Evolutionary conservation across 2,113 vertebrate genomes (phyloP).

Genomic region (Prionailurus viverrinus): DNA sequence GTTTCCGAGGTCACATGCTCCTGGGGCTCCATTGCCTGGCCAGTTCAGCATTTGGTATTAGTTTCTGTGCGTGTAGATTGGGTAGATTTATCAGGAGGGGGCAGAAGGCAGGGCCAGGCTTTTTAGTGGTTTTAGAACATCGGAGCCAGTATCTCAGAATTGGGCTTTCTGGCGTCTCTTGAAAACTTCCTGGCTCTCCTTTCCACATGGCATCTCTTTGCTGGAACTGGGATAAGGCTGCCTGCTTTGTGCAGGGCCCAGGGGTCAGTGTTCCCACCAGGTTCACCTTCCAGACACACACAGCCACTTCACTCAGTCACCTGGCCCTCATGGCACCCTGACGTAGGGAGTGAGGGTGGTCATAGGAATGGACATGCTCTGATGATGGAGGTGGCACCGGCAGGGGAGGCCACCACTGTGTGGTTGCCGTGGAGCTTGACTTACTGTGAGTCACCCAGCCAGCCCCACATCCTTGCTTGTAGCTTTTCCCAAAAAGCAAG

Average conservation of each 20-base stretch:
- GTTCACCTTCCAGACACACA: rapidly evolving
- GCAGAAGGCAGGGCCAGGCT: neutral
- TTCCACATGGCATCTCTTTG: neutral
- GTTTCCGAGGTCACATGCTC: neutral
- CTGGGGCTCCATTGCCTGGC: neutral
- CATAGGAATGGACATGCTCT: neutral
- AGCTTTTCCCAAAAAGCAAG: neutral
- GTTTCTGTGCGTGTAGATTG: neutral
- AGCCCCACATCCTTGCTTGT: neutral
- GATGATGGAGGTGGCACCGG: neutral
- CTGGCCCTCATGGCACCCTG: neutral
- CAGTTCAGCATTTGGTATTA: neutral
- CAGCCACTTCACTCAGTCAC: neutral
- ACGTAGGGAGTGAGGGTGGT: neutral
- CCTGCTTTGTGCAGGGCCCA: neutral
- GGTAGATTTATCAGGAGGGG: neutral
- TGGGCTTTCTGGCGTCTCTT: neutral
- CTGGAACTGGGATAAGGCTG: neutral
- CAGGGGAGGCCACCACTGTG: neutral
- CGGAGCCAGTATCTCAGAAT: neutral
- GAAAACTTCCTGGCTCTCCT: neutral
- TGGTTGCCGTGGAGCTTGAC: neutral
- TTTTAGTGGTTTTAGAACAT: neutral
- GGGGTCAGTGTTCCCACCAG: neutral
- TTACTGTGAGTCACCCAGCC: neutral